Percentiles rank a stretch among this genome's conserved stretches.
Evolutionary conservation across 2,888 invertebrate genomes (phyloP).

Genomic region (Sesamia inferens): DNA sequence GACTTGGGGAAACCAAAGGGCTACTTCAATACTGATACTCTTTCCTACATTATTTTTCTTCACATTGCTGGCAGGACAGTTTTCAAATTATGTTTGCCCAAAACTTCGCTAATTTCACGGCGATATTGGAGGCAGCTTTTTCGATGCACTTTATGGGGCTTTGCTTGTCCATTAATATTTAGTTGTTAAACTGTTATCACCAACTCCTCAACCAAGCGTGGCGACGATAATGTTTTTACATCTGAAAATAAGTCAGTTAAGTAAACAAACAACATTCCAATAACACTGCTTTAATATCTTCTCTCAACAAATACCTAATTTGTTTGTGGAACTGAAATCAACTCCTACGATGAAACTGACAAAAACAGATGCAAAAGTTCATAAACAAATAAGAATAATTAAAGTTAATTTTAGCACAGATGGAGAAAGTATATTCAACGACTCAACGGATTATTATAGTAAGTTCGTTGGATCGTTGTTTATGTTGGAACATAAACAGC

Average conservation of each 20-base stretch:
- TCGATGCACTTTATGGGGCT: neutral
- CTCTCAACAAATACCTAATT: neutral
- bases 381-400: conserved; percentile 21
- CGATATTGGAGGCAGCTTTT: neutral
- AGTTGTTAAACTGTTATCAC: neutral
- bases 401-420: conserved; percentile 26
- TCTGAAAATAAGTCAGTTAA: neutral
- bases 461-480: too few relatives aligned
- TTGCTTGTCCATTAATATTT: neutral
- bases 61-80: neutral
- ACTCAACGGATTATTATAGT: conserved; percentile 19
- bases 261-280: neutral
- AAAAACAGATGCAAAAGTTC: conserved; percentile 18
- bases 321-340: neutral
- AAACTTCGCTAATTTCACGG: neutral
- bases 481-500: neutral
- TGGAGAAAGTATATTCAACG: conserved; percentile 3
- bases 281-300: neutral
- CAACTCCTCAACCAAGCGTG: neutral
- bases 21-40: neutral
- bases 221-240: neutral
- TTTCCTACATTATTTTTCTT: neutral
- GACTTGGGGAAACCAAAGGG: neutral
- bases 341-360: neutral
- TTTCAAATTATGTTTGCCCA: neutral